Percentiles rank a stretch among this genome's conserved stretches.
Evolutionary conservation across 2,797 vertebrate species (phyloP).

Genomic region (Menidia menidia): DNA sequence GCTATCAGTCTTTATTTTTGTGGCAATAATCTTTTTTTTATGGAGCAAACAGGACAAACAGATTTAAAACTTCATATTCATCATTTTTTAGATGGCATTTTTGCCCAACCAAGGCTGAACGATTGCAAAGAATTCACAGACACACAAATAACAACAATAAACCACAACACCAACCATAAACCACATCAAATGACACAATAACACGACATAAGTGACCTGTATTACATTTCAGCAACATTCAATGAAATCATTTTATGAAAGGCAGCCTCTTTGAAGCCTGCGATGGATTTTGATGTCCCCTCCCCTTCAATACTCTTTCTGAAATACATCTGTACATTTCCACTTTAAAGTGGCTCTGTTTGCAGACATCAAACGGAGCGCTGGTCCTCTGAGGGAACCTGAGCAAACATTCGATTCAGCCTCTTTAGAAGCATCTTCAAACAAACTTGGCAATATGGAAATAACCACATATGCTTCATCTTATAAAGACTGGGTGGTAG

Average conservation of each 20-base stretch:
- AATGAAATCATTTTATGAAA: constrained; percentile 23
- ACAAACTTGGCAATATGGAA: constrained; percentile 68
- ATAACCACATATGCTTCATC: constrained; percentile 65
- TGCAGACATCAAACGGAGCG: constrained; percentile 62
- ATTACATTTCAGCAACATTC: neutral
- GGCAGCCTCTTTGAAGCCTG: constrained; percentile 44
- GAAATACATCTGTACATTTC: constrained; percentile 70
- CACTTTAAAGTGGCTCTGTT: constrained; percentile 72
- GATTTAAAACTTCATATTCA: no score
- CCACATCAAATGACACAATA: no score
- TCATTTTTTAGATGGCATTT: no score
- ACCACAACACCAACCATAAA: no score
- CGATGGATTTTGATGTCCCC: constrained; percentile 31
- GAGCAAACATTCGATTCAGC: constrained; percentile 57
- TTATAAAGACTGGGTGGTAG: constrained; percentile 51
- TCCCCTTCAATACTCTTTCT: constrained; percentile 35
- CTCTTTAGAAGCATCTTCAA: constrained; percentile 64
- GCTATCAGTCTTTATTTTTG: no score
- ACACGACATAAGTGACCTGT: neutral
- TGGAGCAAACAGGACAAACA: no score
- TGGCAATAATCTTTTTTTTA: no score
- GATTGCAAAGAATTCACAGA: no score
- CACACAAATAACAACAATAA: no score
- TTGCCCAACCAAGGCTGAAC: no score
- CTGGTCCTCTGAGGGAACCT: constrained; percentile 51